Evolutionary conservation across 2,888 invertebrate species (phyloP).

Genomic region (Abrostola triplasia): DNA sequence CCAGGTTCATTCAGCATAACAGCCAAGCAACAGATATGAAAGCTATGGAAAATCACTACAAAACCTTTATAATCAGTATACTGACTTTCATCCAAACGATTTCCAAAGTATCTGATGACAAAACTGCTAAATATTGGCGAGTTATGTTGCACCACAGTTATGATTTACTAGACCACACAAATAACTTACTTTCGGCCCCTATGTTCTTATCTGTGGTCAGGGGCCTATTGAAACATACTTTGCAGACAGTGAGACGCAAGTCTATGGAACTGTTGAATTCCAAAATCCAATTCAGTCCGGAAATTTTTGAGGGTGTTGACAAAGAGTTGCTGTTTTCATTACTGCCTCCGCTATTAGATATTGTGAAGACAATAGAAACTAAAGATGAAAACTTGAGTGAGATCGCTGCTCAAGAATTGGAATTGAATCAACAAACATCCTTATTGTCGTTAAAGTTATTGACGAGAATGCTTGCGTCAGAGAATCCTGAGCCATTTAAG

Average conservation of each 20-base stretch:
- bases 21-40: conserved; percentile 84
- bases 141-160: conserved; percentile 93
- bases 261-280: conserved; percentile 95
- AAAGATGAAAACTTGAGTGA: conserved; percentile 70
- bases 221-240: conserved; percentile 91
- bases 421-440: conserved; percentile 94
- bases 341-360: conserved; percentile 89
- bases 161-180: conserved; percentile 94
- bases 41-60: conserved; percentile 89
- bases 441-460: conserved; percentile 94
- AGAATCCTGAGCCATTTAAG: conserved; percentile 91
- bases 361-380: conserved; percentile 86
- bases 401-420: conserved; percentile 87
- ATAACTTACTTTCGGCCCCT: conserved; percentile 92
- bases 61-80: conserved; percentile 91
- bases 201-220: conserved; percentile 94
- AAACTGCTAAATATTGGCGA: conserved; percentile 93
- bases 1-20: conserved; percentile 91
- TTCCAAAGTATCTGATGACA: conserved; percentile 89
- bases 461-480: conserved; percentile 91
- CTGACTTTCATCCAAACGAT: conserved; percentile 91
- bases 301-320: conserved; percentile 88
- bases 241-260: conserved; percentile 92
- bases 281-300: conserved; percentile 92
- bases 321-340: conserved; percentile 87